These are phyloP conservation scores for Amazona guildingii DNA, from an alignment of 2,113 vertebrate species.

Conservation along the genomic window DNA sequence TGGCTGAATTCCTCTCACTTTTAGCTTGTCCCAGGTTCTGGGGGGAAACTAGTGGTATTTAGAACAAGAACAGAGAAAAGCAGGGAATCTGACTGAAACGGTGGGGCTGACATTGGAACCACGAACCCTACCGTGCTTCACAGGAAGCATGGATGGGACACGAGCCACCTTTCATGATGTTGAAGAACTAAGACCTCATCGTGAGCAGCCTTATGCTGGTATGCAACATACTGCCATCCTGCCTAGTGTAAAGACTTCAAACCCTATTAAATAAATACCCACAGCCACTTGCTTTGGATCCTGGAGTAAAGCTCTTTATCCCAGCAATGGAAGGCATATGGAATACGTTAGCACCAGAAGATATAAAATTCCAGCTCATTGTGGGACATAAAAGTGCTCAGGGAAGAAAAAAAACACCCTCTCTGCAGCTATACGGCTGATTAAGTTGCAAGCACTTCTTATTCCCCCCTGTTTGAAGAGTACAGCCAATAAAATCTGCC, in stretches of 20 bases:
- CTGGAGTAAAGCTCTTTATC: conserved; percentile 25
- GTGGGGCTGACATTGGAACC: not conserved
- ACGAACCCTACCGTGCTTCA: not conserved
- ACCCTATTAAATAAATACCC: conserved; percentile 21
- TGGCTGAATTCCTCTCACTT: not conserved
- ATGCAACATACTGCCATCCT: not conserved
- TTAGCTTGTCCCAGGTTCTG: not conserved
- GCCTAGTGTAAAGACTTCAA: not conserved
- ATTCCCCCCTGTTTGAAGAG: not conserved
- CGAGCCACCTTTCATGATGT: not conserved
- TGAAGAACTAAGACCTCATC: not conserved
- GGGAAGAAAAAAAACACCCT: not conserved
- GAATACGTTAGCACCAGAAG: conserved; percentile 47
- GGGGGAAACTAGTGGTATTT: not conserved
- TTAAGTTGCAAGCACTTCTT: conserved; percentile 46
- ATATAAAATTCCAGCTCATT: conserved; percentile 50
- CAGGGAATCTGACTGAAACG: not conserved
- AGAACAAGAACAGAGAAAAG: not conserved
- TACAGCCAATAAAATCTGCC: conserved; percentile 7
- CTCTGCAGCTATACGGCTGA: not conserved
- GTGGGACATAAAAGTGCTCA: conserved; percentile 18
- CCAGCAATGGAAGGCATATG: not conserved
- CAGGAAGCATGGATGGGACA: not conserved
- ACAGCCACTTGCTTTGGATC: conserved; percentile 14
- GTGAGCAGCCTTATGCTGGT: fast-evolving